Percentiles rank a stretch among this genome's conserved stretches.
Conservation (phyloP, 2,797 vertebrate genomes). For the Pantherophis alleghaniensis region DNA sequence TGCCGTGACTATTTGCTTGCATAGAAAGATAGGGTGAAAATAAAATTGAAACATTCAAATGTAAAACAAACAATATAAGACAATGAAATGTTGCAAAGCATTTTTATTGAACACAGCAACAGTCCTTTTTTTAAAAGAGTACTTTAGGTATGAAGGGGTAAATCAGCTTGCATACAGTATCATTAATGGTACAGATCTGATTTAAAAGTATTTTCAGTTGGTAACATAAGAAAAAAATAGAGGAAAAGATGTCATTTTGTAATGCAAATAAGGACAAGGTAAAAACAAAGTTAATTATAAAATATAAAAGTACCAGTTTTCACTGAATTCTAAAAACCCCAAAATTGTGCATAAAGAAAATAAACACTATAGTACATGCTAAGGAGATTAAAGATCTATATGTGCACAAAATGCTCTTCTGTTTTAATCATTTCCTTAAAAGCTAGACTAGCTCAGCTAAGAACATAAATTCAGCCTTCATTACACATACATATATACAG, state of each 20-base stretch:
- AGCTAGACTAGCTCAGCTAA: not conserved
- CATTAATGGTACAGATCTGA: not conserved
- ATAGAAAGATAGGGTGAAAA: not conserved
- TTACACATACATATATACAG: not conserved
- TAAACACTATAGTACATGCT: not conserved
- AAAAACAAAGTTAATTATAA: constrained; percentile 29
- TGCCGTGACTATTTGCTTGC: not conserved
- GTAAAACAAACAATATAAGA: not conserved
- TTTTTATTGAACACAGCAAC: constrained; percentile 5
- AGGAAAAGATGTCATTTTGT: not conserved
- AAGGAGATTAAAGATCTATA: not conserved
- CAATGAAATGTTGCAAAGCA: not conserved
- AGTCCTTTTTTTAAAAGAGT: not conserved
- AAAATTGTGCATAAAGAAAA: constrained; percentile 27
- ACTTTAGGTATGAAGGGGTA: constrained; percentile 52
- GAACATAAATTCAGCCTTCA: not conserved
- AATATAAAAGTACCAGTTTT: not conserved
- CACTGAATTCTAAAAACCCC: constrained; percentile 6
- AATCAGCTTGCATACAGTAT: constrained; percentile 41
- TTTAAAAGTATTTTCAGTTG: constrained; percentile 13
- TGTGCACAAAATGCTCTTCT: not conserved
- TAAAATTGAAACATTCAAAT: not conserved
- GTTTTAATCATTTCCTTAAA: constrained; percentile 16
- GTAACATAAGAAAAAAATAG: constrained; percentile 13
- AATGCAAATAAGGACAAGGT: not conserved